These are phyloP conservation scores for Podotricha telesiphe DNA, from an alignment of 2,888 invertebrate species.

Conservation along the genomic window DNA sequence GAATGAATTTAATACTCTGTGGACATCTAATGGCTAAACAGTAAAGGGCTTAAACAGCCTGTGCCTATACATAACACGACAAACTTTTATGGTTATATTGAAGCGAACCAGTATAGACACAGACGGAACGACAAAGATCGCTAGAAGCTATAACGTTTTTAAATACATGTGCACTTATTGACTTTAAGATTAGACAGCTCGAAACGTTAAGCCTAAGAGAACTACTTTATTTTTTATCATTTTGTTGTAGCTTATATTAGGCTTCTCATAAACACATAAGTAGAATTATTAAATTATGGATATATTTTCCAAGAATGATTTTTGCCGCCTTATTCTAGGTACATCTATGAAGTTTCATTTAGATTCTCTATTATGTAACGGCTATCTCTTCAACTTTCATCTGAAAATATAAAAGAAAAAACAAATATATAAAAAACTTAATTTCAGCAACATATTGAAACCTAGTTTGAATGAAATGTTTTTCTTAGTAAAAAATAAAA, in stretches of 20 bases:
- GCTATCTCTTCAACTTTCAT: constrained; percentile 82
- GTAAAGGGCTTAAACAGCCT: constrained; percentile 67
- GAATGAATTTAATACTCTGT: constrained; percentile 69
- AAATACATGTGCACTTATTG: constrained; percentile 79
- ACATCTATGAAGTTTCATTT: constrained; percentile 80
- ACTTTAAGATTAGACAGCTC: constrained; percentile 75
- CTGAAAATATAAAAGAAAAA: constrained; percentile 64
- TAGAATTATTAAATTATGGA: constrained; percentile 69
- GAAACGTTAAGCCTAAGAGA: constrained; percentile 78
- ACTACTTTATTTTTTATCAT: constrained; percentile 68
- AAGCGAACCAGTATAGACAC: constrained; percentile 43
- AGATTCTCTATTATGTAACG: constrained; percentile 72
- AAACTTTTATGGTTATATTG: constrained; percentile 28
- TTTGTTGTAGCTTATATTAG: constrained; percentile 79
- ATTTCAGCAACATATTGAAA: neutral
- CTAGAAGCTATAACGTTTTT: constrained; percentile 73
- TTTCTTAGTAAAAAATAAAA: too few species aligned
- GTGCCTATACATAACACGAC: constrained; percentile 44
- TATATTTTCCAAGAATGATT: constrained; percentile 74
- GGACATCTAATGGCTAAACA: constrained; percentile 61
- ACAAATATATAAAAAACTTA: neutral
- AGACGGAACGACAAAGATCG: constrained; percentile 49
- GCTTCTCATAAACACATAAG: constrained; percentile 77
- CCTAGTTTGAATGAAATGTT: too few species aligned
- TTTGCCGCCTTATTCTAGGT: constrained; percentile 75